Evolutionary conservation across 2,113 vertebrate genomes (phyloP).

Genomic region (Patagioenas fasciata): DNA sequence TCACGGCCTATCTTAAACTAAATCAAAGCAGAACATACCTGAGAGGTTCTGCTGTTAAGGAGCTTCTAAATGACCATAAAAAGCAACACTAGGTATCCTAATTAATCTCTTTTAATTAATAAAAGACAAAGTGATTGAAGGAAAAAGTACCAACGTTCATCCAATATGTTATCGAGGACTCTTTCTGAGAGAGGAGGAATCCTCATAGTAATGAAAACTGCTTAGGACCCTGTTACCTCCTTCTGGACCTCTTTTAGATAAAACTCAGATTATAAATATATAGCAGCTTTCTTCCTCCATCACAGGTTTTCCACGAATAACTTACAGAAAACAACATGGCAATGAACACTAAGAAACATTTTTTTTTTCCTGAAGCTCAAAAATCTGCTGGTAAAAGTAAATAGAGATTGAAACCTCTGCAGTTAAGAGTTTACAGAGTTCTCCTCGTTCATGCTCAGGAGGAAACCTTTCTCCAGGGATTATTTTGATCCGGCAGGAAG

Average conservation of each 20-base stretch:
- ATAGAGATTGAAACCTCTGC: not conserved
- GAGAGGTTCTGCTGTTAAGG: not conserved
- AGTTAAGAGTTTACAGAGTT: not conserved
- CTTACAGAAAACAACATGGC: not conserved
- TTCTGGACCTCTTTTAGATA: not conserved
- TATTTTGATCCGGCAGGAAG: not conserved
- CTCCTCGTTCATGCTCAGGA: not conserved
- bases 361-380: not conserved
- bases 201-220: not conserved
- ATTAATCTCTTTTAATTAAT: not conserved
- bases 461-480: not conserved
- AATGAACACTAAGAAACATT: not conserved
- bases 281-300: not conserved
- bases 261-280: not conserved
- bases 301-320: not conserved
- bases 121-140: not conserved
- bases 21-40: constrained; percentile 19
- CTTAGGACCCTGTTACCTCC: not conserved
- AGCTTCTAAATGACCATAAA: not conserved
- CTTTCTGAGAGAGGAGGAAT: not conserved
- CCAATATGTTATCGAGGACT: not conserved
- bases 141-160: not conserved
- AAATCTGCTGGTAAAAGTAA: not conserved
- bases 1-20: not conserved
- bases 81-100: not conserved